Base-by-base conservation (phyloP, 1,140 invertebrate genomes). In the Cylas formicarius region DNA sequence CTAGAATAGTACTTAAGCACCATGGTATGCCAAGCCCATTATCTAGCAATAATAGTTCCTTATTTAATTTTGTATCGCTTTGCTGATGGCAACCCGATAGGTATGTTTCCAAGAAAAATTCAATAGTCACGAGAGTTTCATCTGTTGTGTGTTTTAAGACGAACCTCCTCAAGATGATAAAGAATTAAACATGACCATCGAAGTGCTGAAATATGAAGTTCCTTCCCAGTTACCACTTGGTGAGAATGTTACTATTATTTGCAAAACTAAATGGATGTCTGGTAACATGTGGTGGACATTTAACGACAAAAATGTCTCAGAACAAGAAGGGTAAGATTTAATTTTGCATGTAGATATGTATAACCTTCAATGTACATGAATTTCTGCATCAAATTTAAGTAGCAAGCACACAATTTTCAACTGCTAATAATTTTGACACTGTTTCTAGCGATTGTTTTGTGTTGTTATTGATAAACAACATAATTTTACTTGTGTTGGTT, bases 161-260 rank as follows among this genome's bases (percentile, higher is more conserved):
- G 55, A 52, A 44, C 49, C 40, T 28, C 23, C 38, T 21, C 51
- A 53, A 44, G 57, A 55, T 33, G 57, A 56, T 21, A 56, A 56
- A 32, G 53, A 52, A 21, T 29, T 57, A 6, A 52, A 46, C 22
- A 56, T 52, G 26, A 48, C 41, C 23, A 60, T 62, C 13, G 50
- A 62, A 56, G 56, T 63, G 23, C 32, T 63, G 23, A 51, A 56
- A 37, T 35, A 58, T 42, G 44, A 60, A 28, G 52, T 57, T 17
- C 51, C 61, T 11, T 47, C 51, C 17, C 46, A 56, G 26, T 52
- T 62, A 35, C 57, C 58, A 33, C 48, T 66, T 34, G 69, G 69
- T 21, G 60, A 56, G 35, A 72, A 72, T 56, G 53, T 69, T 21
- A 69, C 69, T 10, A 43, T 72, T 21, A 65, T 65, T 45, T 72